Evolutionary conservation across 2,888 invertebrate genomes (phyloP).

Genomic region (Drosophila buzzatii): DNA sequence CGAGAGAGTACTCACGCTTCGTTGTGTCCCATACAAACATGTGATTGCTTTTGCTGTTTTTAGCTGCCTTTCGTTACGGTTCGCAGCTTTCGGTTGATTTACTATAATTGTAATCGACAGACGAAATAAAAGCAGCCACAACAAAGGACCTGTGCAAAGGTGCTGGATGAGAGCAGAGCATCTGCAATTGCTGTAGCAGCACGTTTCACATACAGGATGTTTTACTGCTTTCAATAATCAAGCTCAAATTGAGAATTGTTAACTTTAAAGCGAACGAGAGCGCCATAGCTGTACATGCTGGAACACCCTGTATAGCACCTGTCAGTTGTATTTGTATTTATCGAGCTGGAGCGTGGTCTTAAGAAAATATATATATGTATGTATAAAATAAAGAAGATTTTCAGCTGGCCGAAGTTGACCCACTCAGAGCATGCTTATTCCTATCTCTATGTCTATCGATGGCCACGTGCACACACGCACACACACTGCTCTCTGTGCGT

Average conservation of each 20-base stretch:
- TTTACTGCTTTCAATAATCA: not conserved
- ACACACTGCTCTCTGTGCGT: not conserved
- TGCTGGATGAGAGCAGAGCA: slow-evolving; percentile 16
- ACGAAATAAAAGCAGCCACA: slow-evolving; percentile 22
- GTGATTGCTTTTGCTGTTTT: not conserved
- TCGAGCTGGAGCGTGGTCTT: slow-evolving; percentile 5
- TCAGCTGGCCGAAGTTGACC: slow-evolving; percentile 44
- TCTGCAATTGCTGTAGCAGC: slow-evolving; percentile 16
- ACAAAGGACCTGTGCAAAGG: slow-evolving; percentile 28
- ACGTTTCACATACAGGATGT: slow-evolving; percentile 15
- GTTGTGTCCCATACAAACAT: not conserved
- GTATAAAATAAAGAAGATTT: not conserved
- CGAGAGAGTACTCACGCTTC: not conserved
- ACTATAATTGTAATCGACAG: slow-evolving; percentile 63
- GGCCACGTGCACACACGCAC: slow-evolving; percentile 38
- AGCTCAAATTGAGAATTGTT: not conserved
- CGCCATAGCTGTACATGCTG: not conserved
- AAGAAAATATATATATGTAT: too few species aligned
- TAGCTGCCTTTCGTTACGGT: slow-evolving; percentile 20
- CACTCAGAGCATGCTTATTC: slow-evolving; percentile 42
- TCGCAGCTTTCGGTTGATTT: slow-evolving; percentile 59
- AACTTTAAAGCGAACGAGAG: not conserved
- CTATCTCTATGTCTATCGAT: slow-evolving; percentile 54
- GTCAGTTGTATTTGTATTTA: slow-evolving; percentile 26
- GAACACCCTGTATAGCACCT: slow-evolving; percentile 22